phyloP scores from a whole-genome alignment of 2,797 vertebrate species.

The Nyctibius grandis region DNA sequence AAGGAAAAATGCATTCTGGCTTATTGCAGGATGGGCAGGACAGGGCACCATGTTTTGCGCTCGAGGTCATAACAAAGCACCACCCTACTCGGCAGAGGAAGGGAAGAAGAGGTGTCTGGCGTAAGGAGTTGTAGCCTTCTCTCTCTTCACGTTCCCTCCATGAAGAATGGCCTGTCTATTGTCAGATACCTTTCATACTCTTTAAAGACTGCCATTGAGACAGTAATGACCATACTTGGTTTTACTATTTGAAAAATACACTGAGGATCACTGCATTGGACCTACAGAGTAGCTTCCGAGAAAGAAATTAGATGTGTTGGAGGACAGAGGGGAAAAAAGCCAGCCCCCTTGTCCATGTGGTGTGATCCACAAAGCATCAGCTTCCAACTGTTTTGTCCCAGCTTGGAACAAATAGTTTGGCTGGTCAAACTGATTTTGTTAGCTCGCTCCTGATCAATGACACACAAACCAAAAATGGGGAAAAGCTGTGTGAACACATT shows the following conservation, averaged over 20 bases:
- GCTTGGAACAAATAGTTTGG: constrained; percentile 14
- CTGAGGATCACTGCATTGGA: constrained; percentile 3
- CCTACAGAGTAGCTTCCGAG: neutral
- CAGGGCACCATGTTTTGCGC: neutral
- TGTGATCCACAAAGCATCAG: constrained; percentile 1
- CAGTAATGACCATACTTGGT: neutral
- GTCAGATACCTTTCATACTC: neutral
- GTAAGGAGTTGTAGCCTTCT: constrained; percentile 14
- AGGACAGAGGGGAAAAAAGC: neutral
- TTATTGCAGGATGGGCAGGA: constrained; percentile 6
- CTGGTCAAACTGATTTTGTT: neutral
- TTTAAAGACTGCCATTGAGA: neutral
- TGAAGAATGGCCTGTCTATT: neutral
- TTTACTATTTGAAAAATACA: neutral
- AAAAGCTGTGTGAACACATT: neutral
- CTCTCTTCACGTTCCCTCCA: neutral
- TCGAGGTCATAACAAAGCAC: neutral
- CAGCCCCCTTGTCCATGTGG: neutral
- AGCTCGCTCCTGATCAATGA: neutral
- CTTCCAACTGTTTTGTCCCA: constrained; percentile 21
- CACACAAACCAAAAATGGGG: neutral
- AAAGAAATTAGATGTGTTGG: neutral
- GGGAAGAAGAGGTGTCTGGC: neutral
- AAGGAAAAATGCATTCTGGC: neutral
- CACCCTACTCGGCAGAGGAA: neutral